A percentile compares a stretch with the other conserved stretches of the same genome.
phyloP scores from a whole-genome alignment of 2,888 invertebrate species.

The Trichogramma evanescens region DNA sequence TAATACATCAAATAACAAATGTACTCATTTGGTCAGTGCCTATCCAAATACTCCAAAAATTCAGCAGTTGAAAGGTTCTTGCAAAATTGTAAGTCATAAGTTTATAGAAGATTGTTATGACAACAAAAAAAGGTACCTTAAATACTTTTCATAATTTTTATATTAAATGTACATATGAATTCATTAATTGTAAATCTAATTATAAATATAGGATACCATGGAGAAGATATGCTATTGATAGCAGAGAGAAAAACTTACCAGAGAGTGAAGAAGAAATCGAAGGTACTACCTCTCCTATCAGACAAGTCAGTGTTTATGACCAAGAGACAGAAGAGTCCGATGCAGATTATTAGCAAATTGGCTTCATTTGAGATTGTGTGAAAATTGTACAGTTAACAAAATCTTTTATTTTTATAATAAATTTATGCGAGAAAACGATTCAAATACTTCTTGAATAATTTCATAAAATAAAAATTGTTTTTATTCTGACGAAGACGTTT shows the following conservation, averaged over 20 bases:
- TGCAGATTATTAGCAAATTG: slow-evolving; percentile 3
- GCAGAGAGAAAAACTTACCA: slow-evolving; percentile 28
- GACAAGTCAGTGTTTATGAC: slow-evolving; percentile 27
- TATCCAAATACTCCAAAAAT: slow-evolving; percentile 44
- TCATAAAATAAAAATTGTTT: too few species aligned
- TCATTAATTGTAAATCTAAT: neutral
- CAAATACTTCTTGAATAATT: too few species aligned
- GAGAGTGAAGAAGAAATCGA: slow-evolving; percentile 44
- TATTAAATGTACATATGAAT: slow-evolving; percentile 1
- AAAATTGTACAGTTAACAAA: neutral
- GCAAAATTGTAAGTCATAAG: slow-evolving; percentile 37
- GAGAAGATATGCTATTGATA: slow-evolving; percentile 40
- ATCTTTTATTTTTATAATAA: neutral
- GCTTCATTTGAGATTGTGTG: neutral
- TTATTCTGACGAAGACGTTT: too few species aligned
- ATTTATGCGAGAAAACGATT: too few species aligned
- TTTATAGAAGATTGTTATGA: slow-evolving; percentile 41
- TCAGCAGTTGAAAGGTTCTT: slow-evolving; percentile 34
- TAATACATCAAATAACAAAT: slow-evolving; percentile 36
- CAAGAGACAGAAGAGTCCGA: slow-evolving; percentile 32
- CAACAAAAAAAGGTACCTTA: slow-evolving; percentile 36
- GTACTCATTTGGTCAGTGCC: slow-evolving; percentile 42
- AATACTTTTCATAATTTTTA: neutral
- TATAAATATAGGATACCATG: slow-evolving; percentile 36
- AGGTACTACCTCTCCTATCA: slow-evolving; percentile 24